Conservation (phyloP, 2,113 vertebrate species). For the Tyto alba region DNA sequence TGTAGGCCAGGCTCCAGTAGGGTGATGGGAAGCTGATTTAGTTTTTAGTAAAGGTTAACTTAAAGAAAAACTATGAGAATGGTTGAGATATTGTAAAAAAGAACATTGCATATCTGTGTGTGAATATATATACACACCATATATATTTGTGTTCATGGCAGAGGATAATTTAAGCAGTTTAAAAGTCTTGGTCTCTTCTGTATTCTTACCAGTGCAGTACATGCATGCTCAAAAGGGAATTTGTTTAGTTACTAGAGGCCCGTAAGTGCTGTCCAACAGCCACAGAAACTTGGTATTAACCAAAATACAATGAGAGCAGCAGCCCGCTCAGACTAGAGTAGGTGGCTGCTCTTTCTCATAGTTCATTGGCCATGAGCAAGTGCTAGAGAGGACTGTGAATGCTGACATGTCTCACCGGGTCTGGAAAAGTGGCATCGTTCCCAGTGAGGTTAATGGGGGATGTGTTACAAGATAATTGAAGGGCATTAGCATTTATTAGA, state of each 20-base stretch:
- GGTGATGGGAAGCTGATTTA: background rate
- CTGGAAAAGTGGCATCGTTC: background rate
- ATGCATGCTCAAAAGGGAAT: background rate
- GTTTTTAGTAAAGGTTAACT: conserved; percentile 17
- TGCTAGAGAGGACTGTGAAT: background rate
- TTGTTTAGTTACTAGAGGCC: background rate
- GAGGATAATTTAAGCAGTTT: background rate
- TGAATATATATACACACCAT: too few relatives aligned
- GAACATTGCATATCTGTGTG: background rate
- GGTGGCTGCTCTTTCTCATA: background rate
- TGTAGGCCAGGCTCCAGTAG: background rate
- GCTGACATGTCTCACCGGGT: background rate
- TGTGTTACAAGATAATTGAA: background rate
- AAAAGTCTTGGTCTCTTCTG: background rate
- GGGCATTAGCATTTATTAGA: background rate
- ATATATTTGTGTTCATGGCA: background rate
- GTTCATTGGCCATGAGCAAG: background rate
- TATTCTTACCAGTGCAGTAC: background rate
- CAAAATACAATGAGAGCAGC: background rate
- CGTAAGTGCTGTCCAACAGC: background rate
- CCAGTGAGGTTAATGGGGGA: background rate
- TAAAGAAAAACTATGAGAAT: background rate
- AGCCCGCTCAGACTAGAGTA: background rate
- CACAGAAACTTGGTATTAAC: background rate
- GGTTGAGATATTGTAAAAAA: background rate